These are phyloP conservation scores for Callimico goeldii DNA, from an alignment of 2,797 vertebrate species.

Conservation along the genomic window DNA sequence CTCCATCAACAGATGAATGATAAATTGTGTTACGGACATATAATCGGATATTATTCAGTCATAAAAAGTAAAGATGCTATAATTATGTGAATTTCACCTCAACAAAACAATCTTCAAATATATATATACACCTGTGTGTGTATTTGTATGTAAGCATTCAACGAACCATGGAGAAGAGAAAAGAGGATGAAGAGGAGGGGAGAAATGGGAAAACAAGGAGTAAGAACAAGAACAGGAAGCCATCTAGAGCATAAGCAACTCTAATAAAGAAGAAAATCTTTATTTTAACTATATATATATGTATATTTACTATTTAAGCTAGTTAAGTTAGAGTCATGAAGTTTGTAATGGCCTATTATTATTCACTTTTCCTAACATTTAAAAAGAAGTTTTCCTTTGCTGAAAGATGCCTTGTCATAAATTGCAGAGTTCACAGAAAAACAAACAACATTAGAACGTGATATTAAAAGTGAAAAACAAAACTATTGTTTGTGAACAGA, in stretches of 20 bases:
- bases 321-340: not conserved
- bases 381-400: slow-evolving; percentile 4
- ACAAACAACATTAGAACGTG: not conserved
- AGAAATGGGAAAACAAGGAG: not conserved
- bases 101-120: not conserved
- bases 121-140: not conserved
- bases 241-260: not conserved
- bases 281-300: not conserved
- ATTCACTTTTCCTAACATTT: not conserved
- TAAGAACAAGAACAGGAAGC: not conserved
- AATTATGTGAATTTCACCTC: not conserved
- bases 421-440: not conserved
- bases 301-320: not conserved
- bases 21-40: not conserved
- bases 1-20: not conserved
- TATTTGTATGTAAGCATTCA: not conserved
- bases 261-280: not conserved
- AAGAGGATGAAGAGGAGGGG: not conserved
- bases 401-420: not conserved
- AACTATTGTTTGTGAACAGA: not conserved
- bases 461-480: slow-evolving; percentile 33
- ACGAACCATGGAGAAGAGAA: not conserved
- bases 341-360: not conserved
- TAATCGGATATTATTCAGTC: not conserved
- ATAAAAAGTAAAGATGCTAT: not conserved